Conservation (phyloP, 2,113 vertebrate species). For the Malurus elegans region DNA sequence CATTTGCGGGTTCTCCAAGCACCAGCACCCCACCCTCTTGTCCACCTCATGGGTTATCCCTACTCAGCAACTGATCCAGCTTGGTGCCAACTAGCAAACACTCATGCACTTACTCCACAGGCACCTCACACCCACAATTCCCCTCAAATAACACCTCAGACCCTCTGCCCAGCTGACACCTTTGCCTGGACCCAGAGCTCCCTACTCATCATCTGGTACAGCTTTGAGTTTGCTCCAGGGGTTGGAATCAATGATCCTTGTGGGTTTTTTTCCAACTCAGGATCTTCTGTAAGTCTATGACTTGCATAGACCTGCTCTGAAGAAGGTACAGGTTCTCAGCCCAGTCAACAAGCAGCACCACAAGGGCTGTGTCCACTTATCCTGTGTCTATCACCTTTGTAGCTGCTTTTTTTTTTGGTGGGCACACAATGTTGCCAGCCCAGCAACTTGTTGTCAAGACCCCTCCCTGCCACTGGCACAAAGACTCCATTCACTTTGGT, state of each 20-base stretch:
- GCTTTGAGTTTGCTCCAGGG: not conserved
- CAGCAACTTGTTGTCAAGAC: not conserved
- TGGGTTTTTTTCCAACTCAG: not conserved
- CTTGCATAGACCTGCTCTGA: accelerated
- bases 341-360: not conserved
- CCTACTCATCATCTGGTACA: not conserved
- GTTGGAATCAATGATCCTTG: not conserved
- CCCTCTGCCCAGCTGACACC: not conserved
- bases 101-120: accelerated
- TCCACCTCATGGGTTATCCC: accelerated
- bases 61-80: not conserved
- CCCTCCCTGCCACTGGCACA: not conserved
- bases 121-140: not conserved
- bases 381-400: not conserved
- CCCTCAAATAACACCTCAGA: not conserved
- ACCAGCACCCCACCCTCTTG: not conserved
- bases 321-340: not conserved
- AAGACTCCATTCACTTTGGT: accelerated
- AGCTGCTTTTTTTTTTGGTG: not conserved
- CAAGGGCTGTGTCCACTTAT: not conserved
- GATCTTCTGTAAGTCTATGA: not conserved
- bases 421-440: not conserved
- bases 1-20: accelerated
- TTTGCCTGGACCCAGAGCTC: not conserved
- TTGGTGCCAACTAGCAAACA: not conserved